These are phyloP conservation scores for Volucella bombylans DNA, from an alignment of 2,888 invertebrate species.

Conservation along the genomic window DNA sequence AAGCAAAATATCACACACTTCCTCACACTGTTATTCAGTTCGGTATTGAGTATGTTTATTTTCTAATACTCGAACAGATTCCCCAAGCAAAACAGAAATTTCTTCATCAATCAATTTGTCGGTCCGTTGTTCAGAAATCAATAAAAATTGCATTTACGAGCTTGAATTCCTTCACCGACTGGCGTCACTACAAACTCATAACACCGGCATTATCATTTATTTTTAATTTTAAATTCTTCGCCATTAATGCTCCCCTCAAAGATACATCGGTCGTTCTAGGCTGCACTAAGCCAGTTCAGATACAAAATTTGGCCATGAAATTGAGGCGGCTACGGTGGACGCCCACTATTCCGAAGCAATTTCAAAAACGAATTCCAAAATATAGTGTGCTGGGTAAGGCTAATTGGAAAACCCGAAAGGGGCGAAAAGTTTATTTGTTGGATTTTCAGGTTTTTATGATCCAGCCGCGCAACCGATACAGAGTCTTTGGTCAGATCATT, in stretches of 20 bases:
- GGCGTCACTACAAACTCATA: constrained; percentile 67
- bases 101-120: constrained; percentile 55
- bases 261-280: not conserved
- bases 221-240: constrained; percentile 58
- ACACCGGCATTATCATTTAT: constrained; percentile 66
- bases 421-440: constrained; percentile 43
- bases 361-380: constrained; percentile 17
- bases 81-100: constrained; percentile 67
- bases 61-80: constrained; percentile 73
- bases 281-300: constrained; percentile 1
- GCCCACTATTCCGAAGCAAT: constrained; percentile 60
- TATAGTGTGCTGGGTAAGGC: not conserved
- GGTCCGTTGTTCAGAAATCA: constrained; percentile 59
- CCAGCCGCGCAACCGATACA: constrained; percentile 60
- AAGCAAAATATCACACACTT: too few relatives aligned
- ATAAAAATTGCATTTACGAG: constrained; percentile 72
- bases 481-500: constrained; percentile 72
- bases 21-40: too few relatives aligned
- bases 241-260: constrained; percentile 52
- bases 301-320: constrained; percentile 42
- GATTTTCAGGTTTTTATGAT: constrained; percentile 58
- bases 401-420: not conserved
- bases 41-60: constrained; percentile 52
- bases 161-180: constrained; percentile 65
- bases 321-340: constrained; percentile 38